Base-by-base conservation (phyloP, 2,888 invertebrate species). In the Standfussiana lucernea region DNA sequence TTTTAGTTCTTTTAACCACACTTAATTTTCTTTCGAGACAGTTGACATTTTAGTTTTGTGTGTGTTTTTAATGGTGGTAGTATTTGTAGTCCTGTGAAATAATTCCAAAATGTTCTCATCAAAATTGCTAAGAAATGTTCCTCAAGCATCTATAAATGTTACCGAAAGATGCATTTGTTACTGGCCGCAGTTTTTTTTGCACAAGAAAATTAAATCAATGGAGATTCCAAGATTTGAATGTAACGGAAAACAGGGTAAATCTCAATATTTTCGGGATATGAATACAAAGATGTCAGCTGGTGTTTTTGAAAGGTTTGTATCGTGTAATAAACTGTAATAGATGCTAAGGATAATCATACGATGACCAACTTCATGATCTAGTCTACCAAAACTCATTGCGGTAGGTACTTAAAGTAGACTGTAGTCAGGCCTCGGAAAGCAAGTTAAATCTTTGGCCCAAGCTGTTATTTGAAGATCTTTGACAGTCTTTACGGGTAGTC, bases 71-170 rank as follows among this genome's bases (percentile, higher is more conserved):
- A 40, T 11, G 24, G 2, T 37, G 18, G 11, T 40, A 32, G 24
- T 45, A 28, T 13, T 13, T 35, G n/a, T 35, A 74, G 21, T 37
- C 37, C 32, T 28, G 45, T 40, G 62, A 64, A 64, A 35, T 77
- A 61, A 15, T 83, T 64, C 0, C 4, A 84, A 15, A 75, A 84
- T 84, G 84, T 75, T 87, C 10, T 75, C 87, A 32, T 71, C 84
- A 65, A 84, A 85, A 87, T 87, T 85, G 15, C 37, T 82, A 6
- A 64, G 69, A 28, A 77, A 72, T 65, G 53, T 73, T 59, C 37
- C 50, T 35, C 81, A 77, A 72, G 59, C 66, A 40, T 75, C 77
- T 13, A 68, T 75, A 28, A 59, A n/a, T 62, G 11, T 61, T 21
- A 47, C 42, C 15, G 72, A 72, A 53, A 73, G 66, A 45, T 61